Base-by-base conservation (phyloP, 1,140 invertebrate genomes). In the Pseudomyrmex cubaensis region DNA sequence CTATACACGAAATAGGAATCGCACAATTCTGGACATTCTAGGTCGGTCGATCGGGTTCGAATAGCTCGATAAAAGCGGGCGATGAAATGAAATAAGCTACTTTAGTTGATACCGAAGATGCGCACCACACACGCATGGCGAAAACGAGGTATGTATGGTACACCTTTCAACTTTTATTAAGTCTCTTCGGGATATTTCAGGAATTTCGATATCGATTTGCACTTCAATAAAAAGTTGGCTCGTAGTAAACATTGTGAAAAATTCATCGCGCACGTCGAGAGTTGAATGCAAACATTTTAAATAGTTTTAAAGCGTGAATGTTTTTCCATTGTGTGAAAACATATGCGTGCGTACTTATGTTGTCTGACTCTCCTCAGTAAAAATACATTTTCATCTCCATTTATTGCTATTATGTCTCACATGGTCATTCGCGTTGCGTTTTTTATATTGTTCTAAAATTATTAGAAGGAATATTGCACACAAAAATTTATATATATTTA, bases 21-120 rank as follows among this genome's bases (percentile, higher is more conserved):
- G 64, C 57, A 10, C 64, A 50, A 48, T 77, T 35, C 35, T 61
- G 64, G 15, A 2, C 25, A 57, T 70, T 63, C 54, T 62, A 48
- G 20, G 20, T 77, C 67, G 52, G 15, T 50, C 75, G 82, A 80
- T 82, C 59, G 52, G 54, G 5, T 69, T 13, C 64, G 52, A 57
- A 44, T 82, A 44, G 35, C 13, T 70, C 50, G 46, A 70, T 80
- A 70, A 80, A 48, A 44, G 82, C 46, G 13, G 61, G 59, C 57
- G 75, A 64, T 57, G 59, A 57, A 82, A 82, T 57, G 52, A 82
- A 84, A 82, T 44, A 50, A 64, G 62, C 52, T 64, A 22, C 50
- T 70, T 54, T 57, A 70, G 17, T 48, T 35, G 63, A 20, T 50
- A 52, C n/a, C 57, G 57, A 82, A 82, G 46, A 56, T 56, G 46